Base-by-base conservation (phyloP, 1,140 invertebrate species). In the Eumeta japonica region DNA sequence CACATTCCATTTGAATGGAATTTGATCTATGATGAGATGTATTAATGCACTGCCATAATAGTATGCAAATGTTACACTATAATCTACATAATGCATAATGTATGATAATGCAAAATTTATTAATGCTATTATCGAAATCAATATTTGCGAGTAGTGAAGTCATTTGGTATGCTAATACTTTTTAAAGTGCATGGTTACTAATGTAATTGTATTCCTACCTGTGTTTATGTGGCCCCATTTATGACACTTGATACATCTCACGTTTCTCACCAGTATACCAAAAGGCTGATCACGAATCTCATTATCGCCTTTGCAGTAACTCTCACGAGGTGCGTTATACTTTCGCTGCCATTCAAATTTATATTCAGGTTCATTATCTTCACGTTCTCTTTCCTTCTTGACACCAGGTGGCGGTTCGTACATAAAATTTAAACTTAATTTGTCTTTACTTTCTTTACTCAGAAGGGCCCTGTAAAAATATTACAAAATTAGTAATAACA, bases 201-300 rank as follows among this genome's bases (percentile, higher is more conserved):
- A n/a, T n/a, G n/a, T n/a, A n/a, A n/a, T n/a, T n/a, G n/a, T 9
- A 15, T 3, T 41, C 31, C 74, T 79, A 84, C 94, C 95, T 62
- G 97, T 99, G 65, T 99, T 99, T 28, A 99, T 94, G 60, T 99
- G 97, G 3, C 97, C 97, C 95, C 97, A 99, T 65, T 97, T 97
- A 54, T 97, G 90, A 66, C 97, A 99, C 68, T 98, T 98, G 18
- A 99, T 93, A 62, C 97, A 99, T 11, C 95, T 80, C 0, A 98
- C 95, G 80, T 99, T 98, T 20, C 95, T 76, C 0, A 99, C 95
- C 75, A 94, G 86, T 56, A 99, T 99, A 36, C 96, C 97, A 83
- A 99, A 99, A 0, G 97, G 97, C 68, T 99, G 97, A 79, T 99
- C 97, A 41, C 91, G 79, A 55, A 99, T 96, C 72, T 95, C 93